A percentile compares a stretch with the other conserved stretches of the same genome.
phyloP scores from a whole-genome alignment of 2,797 vertebrate genomes.

The Argentina silus region DNA sequence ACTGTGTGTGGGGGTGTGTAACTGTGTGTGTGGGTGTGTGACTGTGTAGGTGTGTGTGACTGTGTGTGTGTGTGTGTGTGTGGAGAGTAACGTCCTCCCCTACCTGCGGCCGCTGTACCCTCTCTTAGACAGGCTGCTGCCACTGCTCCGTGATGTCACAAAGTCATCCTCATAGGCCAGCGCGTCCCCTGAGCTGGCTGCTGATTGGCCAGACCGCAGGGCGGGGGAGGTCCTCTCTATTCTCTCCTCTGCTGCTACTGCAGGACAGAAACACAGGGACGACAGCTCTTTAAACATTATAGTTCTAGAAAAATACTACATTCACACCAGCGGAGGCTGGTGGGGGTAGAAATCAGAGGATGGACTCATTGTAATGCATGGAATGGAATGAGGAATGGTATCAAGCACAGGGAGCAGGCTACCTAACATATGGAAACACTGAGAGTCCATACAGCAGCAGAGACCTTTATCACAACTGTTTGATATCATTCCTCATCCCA shows the following conservation, averaged over 20 bases:
- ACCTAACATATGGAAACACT: no score
- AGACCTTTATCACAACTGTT: no score
- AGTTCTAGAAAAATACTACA: no score
- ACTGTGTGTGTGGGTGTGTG: no score
- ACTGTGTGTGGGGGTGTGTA: no score
- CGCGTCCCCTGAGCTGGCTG: constrained; percentile 63
- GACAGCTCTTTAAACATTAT: no score
- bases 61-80: constrained; percentile 5
- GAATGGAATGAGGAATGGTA: no score
- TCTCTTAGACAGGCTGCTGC: constrained; percentile 77
- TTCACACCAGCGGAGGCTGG: not conserved
- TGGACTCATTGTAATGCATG: no score
- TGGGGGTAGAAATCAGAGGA: not conserved
- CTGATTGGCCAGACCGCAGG: constrained; percentile 63
- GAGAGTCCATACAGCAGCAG: no score
- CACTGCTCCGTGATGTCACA: constrained; percentile 79
- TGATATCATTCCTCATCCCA: no score
- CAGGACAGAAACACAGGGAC: constrained; percentile 17
- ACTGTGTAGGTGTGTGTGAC: not conserved
- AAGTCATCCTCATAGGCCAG: constrained; percentile 90
- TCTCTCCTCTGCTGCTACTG: constrained; percentile 77
- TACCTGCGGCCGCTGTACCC: constrained; percentile 81
- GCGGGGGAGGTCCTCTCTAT: constrained; percentile 66
- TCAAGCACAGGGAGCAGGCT: no score
- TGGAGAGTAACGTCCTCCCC: constrained; percentile 26